These are phyloP conservation scores for Malurus melanocephalus DNA, from an alignment of 2,113 vertebrate species.

Conservation along the genomic window DNA sequence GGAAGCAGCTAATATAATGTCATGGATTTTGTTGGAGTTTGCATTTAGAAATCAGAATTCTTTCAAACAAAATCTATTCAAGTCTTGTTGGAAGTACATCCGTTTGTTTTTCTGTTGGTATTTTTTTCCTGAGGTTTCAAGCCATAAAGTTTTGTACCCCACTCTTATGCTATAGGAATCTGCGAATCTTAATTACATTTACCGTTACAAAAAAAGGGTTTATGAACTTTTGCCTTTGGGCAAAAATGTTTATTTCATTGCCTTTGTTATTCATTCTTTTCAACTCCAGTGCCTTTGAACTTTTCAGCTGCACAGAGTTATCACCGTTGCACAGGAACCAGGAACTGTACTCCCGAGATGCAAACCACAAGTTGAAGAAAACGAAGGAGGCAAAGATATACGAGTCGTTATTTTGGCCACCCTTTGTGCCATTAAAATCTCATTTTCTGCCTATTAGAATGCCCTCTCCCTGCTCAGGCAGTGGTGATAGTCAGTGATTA, in stretches of 20 bases:
- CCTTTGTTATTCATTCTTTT: conserved; percentile 82
- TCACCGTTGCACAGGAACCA: conserved; percentile 78
- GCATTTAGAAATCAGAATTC: conserved; percentile 38
- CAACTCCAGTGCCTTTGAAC: conserved; percentile 82
- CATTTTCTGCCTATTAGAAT: conserved; percentile 99
- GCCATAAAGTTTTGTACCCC: conserved; percentile 64
- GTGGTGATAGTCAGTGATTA: conserved; percentile 92
- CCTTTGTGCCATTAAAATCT: conserved; percentile 99
- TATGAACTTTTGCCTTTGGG: conserved; percentile 83
- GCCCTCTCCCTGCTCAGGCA: conserved; percentile 85
- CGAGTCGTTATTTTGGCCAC: conserved; percentile 84
- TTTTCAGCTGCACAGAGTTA: conserved; percentile 83
- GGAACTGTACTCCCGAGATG: conserved; percentile 69
- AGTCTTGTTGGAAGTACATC: conserved; percentile 44
- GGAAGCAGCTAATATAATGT: background rate
- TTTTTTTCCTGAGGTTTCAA: conserved; percentile 67
- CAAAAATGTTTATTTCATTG: conserved; percentile 85
- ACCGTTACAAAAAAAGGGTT: conserved; percentile 81
- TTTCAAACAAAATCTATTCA: conserved; percentile 44
- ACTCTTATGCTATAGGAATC: conserved; percentile 74
- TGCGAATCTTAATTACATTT: conserved; percentile 84
- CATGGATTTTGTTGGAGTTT: conserved; percentile 17
- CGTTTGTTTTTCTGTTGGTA: conserved; percentile 64
- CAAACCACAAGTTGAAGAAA: conserved; percentile 77
- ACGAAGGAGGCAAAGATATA: conserved; percentile 77